Evolutionary conservation across 1,140 invertebrate species (phyloP).

Genomic region (Brachionus rotundiformis): DNA sequence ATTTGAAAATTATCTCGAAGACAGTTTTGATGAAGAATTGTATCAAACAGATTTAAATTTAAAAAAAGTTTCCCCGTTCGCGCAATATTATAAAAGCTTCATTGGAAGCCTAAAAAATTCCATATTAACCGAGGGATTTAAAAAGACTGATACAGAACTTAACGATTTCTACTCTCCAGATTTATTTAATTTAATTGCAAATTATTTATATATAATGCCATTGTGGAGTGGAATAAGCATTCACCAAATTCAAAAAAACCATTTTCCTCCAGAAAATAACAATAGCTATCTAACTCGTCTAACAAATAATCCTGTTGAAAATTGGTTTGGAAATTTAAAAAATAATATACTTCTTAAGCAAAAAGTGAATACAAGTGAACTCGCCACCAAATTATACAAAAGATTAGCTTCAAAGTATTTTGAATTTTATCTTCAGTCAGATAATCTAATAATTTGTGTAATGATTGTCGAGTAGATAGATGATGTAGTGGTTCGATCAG

Average conservation of each 20-base stretch:
- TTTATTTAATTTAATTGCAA: neutral
- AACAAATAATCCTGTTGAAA: neutral
- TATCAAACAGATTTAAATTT: neutral
- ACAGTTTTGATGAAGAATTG: neutral
- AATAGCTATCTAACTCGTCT: neutral
- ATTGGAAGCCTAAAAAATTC: neutral
- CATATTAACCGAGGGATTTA: neutral
- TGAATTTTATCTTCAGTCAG: conserved; percentile 23
- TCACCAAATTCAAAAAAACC: neutral
- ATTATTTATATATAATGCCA: neutral
- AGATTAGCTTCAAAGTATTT: neutral
- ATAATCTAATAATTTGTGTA: no score
- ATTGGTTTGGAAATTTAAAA: conserved; percentile 5
- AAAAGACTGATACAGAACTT: neutral
- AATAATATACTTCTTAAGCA: neutral
- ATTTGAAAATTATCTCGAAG: neutral
- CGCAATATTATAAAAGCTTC: neutral
- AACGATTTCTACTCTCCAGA: neutral
- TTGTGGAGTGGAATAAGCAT: neutral
- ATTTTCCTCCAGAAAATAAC: neutral
- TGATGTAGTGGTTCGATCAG: no score
- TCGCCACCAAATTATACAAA: neutral
- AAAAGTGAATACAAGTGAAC: neutral
- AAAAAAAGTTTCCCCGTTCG: neutral
- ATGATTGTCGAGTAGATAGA: no score